Base-by-base conservation (phyloP, 2,888 invertebrate genomes). In the Athalia circularis region DNA sequence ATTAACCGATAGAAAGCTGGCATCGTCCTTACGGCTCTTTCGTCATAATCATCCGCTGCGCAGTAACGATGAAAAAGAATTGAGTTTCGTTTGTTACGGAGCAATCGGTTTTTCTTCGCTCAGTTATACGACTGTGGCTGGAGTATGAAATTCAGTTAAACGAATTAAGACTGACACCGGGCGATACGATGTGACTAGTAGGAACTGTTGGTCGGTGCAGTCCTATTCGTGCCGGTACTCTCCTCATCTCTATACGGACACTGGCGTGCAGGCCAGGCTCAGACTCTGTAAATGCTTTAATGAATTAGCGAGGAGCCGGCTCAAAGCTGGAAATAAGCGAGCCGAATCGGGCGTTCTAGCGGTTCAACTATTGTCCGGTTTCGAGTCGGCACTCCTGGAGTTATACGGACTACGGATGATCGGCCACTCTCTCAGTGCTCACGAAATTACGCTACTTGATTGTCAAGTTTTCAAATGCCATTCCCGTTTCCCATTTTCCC, bases 271-370 rank as follows among this genome's bases (percentile, higher is more conserved):
- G 5, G 7, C 72, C 62, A 50, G 61, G 52, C 70, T 52, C 13
- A 59, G 57, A 75, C 81, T 82, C 83, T 82, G 83, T 84, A 84
- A 85, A 84, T 83, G 85, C 80, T 84, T 81, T 80, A 83, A 84
- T 80, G 84, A 85, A 86, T 84, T 84, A 85, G 82, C 82, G 79
- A 80, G 82, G 79, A 82, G 79, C 80, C 70, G 81, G 80, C 80
- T 83, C 80, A 78, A 82, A 82, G 81, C 80, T 80, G 80, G 79
- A 82, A 81, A 80, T 82, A 81, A 82, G 80, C 80, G 79, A 70
- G 64, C 76, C 78, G 74, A 80, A 81, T 81, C 77, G 72, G 8
- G 43, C 11, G 7, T 68, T 68, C 29, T 4, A 7, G 9, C 0
- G 11, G 57, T 47, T 8, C 45, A 72, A 72, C 13, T 59, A 59